These are phyloP conservation scores for Pangasius krempfi DNA, from an alignment of 2,797 vertebrate genomes.

Conservation along the genomic window DNA sequence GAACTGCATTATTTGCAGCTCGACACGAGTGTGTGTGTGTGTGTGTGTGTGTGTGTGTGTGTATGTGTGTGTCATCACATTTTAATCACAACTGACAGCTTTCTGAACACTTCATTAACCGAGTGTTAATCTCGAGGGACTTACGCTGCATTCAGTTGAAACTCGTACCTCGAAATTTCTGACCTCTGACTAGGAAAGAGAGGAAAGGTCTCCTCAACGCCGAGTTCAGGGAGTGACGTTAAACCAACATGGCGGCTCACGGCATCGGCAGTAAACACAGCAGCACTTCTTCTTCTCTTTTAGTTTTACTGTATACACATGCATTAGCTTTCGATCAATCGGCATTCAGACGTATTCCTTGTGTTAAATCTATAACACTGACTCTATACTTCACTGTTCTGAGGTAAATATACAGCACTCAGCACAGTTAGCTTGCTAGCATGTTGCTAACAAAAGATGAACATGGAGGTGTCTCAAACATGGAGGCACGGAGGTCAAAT, in stretches of 20 bases:
- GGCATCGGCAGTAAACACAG: background rate
- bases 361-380: background rate
- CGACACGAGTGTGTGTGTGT: background rate
- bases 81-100: background rate
- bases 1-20: conserved; percentile 2
- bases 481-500: background rate
- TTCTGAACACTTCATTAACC: background rate
- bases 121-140: background rate
- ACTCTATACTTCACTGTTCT: background rate
- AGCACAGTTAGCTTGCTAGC: background rate
- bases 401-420: background rate
- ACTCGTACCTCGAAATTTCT: background rate
- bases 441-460: background rate
- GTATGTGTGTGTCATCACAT: background rate
- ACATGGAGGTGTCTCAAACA: background rate
- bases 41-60: too few species aligned
- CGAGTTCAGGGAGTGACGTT: background rate
- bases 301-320: background rate
- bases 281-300: too few species aligned
- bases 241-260: background rate
- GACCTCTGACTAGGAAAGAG: background rate
- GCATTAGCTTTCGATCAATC: background rate
- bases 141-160: background rate
- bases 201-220: background rate
- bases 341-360: background rate